Evolutionary conservation across 2,113 vertebrate genomes (phyloP), one percentile per base, ranked within the genome.

Genomic region (Athene noctua): DNA sequence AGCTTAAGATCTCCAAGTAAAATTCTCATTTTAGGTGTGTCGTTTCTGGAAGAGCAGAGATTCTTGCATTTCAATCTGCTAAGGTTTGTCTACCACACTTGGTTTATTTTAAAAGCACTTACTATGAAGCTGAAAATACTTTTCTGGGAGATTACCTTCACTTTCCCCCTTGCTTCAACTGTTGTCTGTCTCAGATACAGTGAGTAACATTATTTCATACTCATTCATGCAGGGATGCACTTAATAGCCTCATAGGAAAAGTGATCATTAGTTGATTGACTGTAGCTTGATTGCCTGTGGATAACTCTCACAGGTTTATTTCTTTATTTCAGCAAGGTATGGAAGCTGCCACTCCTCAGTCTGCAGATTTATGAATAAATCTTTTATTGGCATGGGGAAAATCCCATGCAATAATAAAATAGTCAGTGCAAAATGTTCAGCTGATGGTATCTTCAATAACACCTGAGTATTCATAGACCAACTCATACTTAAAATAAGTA

Each of bases 91-190:
- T 96, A 26, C 46, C 63, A 71, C 74, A 90, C 71, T 80, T 67
- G 54, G 32, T 94, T 94, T 94, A 88, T 89, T 95, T 84, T 88
- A 92, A 78, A 92, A 86, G 74, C 65, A 49, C 6, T 59, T 34
- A 46, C 79, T 58, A 38, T 94, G 88, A 96, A 95, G 88, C 66
- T 95, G 94, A 91, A 97, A 94, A 92, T 88, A 88, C 86, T 91
- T 91, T 95, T 80, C 73, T 49, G 44, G 78, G 80, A 88, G 74
- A 96, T 96, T 96, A 58, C 75, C 42, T 95, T 94, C 80, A 73
- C 32, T 94, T 94, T 87, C 2, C n/a, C 38, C 22, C 26, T 87
- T 87, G 55, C 62, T 93, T 97, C 83, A 94, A 55, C 32, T 88
- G 83, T 85, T 10, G 1, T 81, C 77, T 82, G 40, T n/a, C 66